Conservation (phyloP, 2,113 vertebrate species). For the Grantiella picta region DNA sequence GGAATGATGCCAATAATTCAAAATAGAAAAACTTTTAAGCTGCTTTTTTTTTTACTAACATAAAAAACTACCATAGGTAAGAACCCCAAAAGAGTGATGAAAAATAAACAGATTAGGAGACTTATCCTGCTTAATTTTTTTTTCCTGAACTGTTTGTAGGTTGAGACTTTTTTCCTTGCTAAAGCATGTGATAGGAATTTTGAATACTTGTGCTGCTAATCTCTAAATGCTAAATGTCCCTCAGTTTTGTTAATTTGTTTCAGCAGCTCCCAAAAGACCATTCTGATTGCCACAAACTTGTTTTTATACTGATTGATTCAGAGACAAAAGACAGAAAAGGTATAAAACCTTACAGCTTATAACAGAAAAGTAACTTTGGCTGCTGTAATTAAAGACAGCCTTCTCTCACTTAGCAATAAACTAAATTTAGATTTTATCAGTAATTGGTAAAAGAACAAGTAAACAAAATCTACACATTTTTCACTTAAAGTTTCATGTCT, state of each 20-base stretch:
- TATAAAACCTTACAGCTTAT: background rate
- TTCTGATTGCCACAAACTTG: background rate
- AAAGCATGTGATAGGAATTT: background rate
- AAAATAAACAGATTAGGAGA: background rate
- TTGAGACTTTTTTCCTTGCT: background rate
- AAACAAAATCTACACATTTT: background rate
- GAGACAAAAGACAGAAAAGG: background rate
- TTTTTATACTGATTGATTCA: background rate
- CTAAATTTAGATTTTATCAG: background rate
- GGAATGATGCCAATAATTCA: background rate
- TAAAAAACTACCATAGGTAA: background rate
- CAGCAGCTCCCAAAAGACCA: background rate
- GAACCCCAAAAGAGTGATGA: background rate
- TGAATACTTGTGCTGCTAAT: background rate
- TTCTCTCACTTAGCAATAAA: background rate
- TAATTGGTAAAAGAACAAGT: background rate
- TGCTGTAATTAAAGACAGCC: background rate
- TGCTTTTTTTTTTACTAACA: background rate
- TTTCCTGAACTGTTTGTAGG: background rate
- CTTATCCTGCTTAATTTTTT: background rate
- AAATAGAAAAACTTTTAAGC: background rate
- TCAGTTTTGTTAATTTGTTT: background rate
- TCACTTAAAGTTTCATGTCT: background rate
- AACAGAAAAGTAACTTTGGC: background rate
- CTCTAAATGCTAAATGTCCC: background rate